Evolutionary conservation across 2,888 invertebrate genomes (phyloP), one percentile per base, ranked within the genome.

Genomic region (Cremastinae sp.): DNA sequence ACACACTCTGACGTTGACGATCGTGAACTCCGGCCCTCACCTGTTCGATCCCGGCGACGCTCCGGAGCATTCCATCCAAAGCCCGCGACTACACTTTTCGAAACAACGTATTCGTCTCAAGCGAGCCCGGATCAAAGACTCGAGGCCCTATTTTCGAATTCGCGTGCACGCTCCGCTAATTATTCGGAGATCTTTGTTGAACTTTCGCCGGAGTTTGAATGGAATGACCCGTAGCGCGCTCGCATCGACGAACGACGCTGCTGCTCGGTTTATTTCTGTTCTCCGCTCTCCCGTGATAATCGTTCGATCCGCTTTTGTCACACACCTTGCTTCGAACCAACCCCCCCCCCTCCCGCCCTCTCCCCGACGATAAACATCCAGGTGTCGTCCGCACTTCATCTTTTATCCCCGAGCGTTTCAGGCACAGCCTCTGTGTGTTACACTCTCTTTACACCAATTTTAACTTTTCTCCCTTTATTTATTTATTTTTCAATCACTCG

Each of bases 201-300:
- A 47, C 12, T 49, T 49, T 34, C 7, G 34, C 49, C n/a, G 4
- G 18, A 20, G n/a, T 18, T 12, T 7, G 4, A 16, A n/a, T 20
- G 47, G 38, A 62, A 62, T 49, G 62, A 1, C 62, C 49, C 62
- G 49, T 62, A n/a, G 10, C 41, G 53, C 41, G 59, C 53, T 28
- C 49, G 62, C 54, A 45, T 53, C 5, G 47, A 66, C 43, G 49
- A n/a, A 51, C 41, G 47, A 49, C 49, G 18, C 2, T 49, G 75
- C 70, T 66, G 74, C 61, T 53, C 45, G 74, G 78, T 80, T 78
- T 82, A 82, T 81, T 81, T 81, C 75, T 78, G 80, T 80, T 58
- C 77, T 56, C 75, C 81, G 78, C 65, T 69, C 75, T 81, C 71
- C 75, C 79, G 79, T 82, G 77, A 84, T 51, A 84, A 83, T 83